These are phyloP conservation scores for Ophion ventricosus DNA, from an alignment of 2,888 invertebrate species.

Conservation along the genomic window DNA sequence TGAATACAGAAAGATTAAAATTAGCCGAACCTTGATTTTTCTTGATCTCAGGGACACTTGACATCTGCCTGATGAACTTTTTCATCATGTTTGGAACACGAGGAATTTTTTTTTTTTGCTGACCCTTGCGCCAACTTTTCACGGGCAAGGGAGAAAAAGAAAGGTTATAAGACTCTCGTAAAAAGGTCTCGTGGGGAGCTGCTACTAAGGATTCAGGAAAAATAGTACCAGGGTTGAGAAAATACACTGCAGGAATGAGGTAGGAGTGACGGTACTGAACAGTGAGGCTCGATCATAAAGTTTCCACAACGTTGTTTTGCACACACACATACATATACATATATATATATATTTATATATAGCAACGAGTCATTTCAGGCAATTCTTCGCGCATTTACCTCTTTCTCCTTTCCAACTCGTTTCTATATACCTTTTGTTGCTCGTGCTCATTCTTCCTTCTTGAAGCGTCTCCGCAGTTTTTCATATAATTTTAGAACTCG, in stretches of 20 bases:
- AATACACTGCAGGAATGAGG: slow-evolving; percentile 37
- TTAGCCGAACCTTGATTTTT: background rate
- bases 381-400: slow-evolving; percentile 34
- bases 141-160: background rate
- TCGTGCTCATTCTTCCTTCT: background rate
- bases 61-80: slow-evolving; percentile 32
- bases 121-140: slow-evolving; percentile 15
- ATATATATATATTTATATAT: background rate
- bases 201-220: slow-evolving; percentile 34
- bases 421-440: slow-evolving; percentile 34
- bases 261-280: slow-evolving; percentile 37
- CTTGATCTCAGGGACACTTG: background rate
- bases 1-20: no score
- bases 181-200: slow-evolving; percentile 20
- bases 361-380: background rate
- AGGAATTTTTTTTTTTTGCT: slow-evolving; percentile 16
- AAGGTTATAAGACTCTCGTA: slow-evolving; percentile 26
- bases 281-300: slow-evolving; percentile 50
- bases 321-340: background rate
- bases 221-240: slow-evolving; percentile 43
- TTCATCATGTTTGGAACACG: background rate
- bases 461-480: slow-evolving; percentile 21
- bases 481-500: slow-evolving; percentile 23
- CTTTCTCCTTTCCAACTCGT: slow-evolving; percentile 11
- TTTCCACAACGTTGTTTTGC: slow-evolving; percentile 45